phyloP scores from a whole-genome alignment of 2,888 invertebrate genomes.

The Ophioninae sp. region DNA sequence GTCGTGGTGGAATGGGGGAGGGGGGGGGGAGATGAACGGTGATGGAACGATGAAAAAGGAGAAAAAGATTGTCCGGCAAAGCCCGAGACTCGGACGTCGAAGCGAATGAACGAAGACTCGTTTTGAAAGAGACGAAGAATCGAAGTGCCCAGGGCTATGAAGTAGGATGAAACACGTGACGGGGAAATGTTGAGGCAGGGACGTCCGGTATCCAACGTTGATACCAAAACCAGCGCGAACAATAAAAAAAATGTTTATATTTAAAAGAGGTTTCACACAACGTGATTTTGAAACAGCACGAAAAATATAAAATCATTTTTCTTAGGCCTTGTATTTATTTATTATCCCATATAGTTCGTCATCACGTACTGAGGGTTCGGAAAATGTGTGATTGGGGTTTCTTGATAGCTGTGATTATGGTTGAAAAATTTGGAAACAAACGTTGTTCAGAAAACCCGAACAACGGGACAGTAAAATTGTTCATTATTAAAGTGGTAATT shows the following conservation, averaged over 20 bases:
- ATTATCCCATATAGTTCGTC: too few relatives aligned
- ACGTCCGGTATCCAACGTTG: slow-evolving; percentile 54
- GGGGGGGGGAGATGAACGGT: slow-evolving; percentile 48
- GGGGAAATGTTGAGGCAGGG: slow-evolving; percentile 61
- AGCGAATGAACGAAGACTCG: slow-evolving; percentile 34
- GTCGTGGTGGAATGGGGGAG: slow-evolving; percentile 30
- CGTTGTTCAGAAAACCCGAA: too few relatives aligned
- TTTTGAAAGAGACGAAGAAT: slow-evolving; percentile 47
- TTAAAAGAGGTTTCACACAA: too few relatives aligned
- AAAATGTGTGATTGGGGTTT: too few relatives aligned
- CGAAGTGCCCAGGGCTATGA: slow-evolving; percentile 28
- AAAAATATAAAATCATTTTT: too few relatives aligned
- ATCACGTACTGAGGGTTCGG: too few relatives aligned
- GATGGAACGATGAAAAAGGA: slow-evolving; percentile 55
- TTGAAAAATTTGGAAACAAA: too few relatives aligned
- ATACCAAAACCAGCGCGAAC: slow-evolving; percentile 50
- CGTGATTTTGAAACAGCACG: too few relatives aligned
- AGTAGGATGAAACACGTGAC: slow-evolving; percentile 64
- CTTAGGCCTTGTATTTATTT: too few relatives aligned
- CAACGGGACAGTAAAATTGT: too few relatives aligned
- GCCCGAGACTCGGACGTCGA: slow-evolving; percentile 42
- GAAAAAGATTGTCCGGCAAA: slow-evolving; percentile 36
- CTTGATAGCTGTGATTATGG: too few relatives aligned
- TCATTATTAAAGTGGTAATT: too few relatives aligned
- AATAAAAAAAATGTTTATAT: background rate